Conservation (phyloP, 64 coral and sea anemone species). For the Actinia tenebrosa region DNA sequence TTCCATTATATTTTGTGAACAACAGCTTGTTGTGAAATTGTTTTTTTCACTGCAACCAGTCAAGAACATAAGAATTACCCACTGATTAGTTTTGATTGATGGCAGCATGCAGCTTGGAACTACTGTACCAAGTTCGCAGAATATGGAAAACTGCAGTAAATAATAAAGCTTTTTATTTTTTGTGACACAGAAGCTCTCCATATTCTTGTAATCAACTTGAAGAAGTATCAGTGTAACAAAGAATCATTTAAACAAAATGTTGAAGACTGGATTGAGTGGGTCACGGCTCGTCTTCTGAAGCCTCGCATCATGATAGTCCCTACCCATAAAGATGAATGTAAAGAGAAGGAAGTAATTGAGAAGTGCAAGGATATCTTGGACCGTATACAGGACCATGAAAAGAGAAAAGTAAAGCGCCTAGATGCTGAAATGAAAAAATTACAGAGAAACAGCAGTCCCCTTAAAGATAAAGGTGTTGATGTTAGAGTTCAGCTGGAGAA, state of each 20-base stretch:
- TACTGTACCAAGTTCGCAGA: too few species aligned
- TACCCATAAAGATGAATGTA: constrained; percentile 74
- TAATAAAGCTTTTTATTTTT: background rate
- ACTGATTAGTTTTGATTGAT: too few species aligned
- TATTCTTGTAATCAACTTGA: constrained; percentile 74
- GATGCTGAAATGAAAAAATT: constrained; percentile 48
- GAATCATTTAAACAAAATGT: constrained; percentile 61
- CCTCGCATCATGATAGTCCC: constrained; percentile 78
- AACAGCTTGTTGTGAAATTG: too few species aligned
- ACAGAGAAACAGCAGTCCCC: constrained; percentile 20
- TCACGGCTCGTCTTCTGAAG: constrained; percentile 57
- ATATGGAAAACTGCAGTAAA: too few species aligned
- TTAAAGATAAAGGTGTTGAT: constrained; percentile 20
- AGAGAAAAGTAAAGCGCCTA: constrained; percentile 21
- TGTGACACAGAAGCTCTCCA: constrained; percentile 55
- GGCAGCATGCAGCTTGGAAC: too few species aligned
- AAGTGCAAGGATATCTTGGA: constrained; percentile 70
- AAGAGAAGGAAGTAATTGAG: constrained; percentile 24
- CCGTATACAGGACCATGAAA: constrained; percentile 35
- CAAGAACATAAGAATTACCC: too few species aligned
- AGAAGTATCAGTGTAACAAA: constrained; percentile 45
- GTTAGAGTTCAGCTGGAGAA: constrained; percentile 17
- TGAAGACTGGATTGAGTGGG: constrained; percentile 81
- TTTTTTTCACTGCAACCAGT: too few species aligned
- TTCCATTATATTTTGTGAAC: too few species aligned